These are phyloP conservation scores for Solen grandis DNA, from an alignment of 1,140 invertebrate species.

Conservation along the genomic window DNA sequence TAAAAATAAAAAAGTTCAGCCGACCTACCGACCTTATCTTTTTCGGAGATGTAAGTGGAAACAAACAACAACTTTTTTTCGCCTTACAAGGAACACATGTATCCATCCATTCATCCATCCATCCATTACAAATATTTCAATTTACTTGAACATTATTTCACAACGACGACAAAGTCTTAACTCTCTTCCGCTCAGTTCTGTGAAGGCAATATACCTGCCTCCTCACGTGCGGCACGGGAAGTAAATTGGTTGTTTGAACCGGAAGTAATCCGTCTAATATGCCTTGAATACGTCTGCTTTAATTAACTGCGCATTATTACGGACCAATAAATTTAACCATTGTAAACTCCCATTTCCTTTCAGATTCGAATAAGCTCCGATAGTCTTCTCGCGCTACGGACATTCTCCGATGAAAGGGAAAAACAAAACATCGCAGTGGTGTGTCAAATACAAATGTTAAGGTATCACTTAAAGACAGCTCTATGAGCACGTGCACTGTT, in stretches of 20 bases:
- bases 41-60: too few relatives aligned
- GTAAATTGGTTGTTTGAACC: neutral
- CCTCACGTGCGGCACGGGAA: neutral
- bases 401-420: constrained; percentile 8
- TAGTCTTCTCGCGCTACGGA: constrained; percentile 25
- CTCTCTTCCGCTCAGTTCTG: too few relatives aligned
- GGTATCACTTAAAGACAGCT: constrained; percentile 21
- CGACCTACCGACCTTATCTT: too few relatives aligned
- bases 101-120: too few relatives aligned
- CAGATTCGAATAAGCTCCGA: constrained; percentile 12
- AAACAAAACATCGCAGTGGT: constrained; percentile 45
- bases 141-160: too few relatives aligned
- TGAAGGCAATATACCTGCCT: too few relatives aligned
- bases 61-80: too few relatives aligned
- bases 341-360: constrained; percentile 31
- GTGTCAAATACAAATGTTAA: neutral
- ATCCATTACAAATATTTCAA: too few relatives aligned
- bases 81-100: too few relatives aligned
- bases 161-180: too few relatives aligned
- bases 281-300: constrained; percentile 17
- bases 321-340: constrained; percentile 6
- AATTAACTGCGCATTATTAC: constrained; percentile 38
- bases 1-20: too few relatives aligned
- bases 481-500: constrained; percentile 24
- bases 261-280: constrained; percentile 13